Evolutionary conservation across 2,888 invertebrate species (phyloP).

Genomic region (Drosophila aldrichi): DNA sequence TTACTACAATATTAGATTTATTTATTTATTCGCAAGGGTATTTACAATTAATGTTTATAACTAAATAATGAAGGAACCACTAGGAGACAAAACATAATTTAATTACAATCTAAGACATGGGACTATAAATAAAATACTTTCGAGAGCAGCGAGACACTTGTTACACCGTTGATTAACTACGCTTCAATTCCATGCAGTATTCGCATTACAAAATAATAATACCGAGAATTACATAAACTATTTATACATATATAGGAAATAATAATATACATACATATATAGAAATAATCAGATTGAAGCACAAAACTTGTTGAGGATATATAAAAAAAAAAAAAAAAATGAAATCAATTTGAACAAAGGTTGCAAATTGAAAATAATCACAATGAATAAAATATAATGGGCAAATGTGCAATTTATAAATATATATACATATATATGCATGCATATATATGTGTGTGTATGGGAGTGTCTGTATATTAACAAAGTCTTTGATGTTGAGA

Average conservation of each 20-base stretch:
- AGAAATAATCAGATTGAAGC: slow-evolving; percentile 19
- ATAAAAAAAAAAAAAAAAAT: slow-evolving; percentile 22
- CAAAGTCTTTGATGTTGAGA: slow-evolving; percentile 81
- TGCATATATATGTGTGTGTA: slow-evolving; percentile 13
- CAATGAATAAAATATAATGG: slow-evolving; percentile 40
- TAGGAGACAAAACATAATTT: slow-evolving; percentile 58
- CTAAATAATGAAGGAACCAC: slow-evolving; percentile 61
- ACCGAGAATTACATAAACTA: slow-evolving; percentile 65
- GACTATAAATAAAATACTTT: slow-evolving; percentile 66
- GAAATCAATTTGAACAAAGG: slow-evolving; percentile 34
- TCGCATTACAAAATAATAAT: slow-evolving; percentile 70
- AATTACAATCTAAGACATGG: slow-evolving; percentile 55
- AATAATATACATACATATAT: slow-evolving; percentile 24
- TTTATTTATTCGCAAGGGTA: slow-evolving; percentile 53
- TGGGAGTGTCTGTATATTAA: slow-evolving; percentile 49
- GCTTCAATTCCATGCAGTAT: slow-evolving; percentile 71
- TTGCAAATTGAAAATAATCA: slow-evolving; percentile 41
- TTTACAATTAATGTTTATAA: slow-evolving; percentile 61
- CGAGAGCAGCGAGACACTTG: slow-evolving; percentile 38
- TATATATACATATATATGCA: slow-evolving; percentile 2
- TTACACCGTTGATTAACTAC: slow-evolving; percentile 32
- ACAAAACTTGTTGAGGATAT: slow-evolving; percentile 3
- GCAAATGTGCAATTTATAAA: slow-evolving; percentile 43
- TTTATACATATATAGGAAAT: slow-evolving; percentile 23
- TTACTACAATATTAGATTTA: slow-evolving; percentile 49